A percentile compares a stretch with the other conserved stretches of the same genome.
These are phyloP conservation scores for Notoglanidium macrostoma DNA, from an alignment of 2,797 vertebrate genomes.

Conservation along the genomic window DNA sequence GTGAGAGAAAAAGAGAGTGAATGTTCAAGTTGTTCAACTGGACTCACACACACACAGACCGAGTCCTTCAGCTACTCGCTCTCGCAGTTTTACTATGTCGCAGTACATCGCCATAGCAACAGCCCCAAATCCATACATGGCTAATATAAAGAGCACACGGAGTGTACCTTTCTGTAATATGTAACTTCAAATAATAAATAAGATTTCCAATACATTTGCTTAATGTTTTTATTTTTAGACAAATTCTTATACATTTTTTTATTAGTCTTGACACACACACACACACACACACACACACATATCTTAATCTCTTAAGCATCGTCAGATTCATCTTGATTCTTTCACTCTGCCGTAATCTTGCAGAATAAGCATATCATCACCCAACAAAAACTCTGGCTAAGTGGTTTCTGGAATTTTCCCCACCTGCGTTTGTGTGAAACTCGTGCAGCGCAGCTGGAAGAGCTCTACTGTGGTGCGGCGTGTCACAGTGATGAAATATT, in stretches of 20 bases:
- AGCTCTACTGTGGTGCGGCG: neutral
- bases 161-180: slow-evolving; percentile 28
- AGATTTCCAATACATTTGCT: neutral
- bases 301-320: neutral
- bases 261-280: neutral
- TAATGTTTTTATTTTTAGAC: neutral
- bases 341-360: neutral
- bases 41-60: neutral
- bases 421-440: neutral
- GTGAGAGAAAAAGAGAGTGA: neutral
- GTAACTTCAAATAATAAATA: slow-evolving; percentile 4
- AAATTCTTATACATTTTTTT: slow-evolving; percentile 19
- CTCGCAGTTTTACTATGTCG: neutral
- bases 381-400: neutral
- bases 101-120: slow-evolving; percentile 32
- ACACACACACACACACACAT: neutral
- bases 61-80: neutral
- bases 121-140: slow-evolving; percentile 6
- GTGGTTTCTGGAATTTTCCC: neutral
- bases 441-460: slow-evolving; percentile 1
- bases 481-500: slow-evolving; percentile 42
- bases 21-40: slow-evolving; percentile 1
- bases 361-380: neutral
- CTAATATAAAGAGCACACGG: neutral
- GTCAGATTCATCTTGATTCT: slow-evolving; percentile 26